Base-by-base conservation (phyloP, 2,113 vertebrate species). In the Aptenodytes patagonicus region DNA sequence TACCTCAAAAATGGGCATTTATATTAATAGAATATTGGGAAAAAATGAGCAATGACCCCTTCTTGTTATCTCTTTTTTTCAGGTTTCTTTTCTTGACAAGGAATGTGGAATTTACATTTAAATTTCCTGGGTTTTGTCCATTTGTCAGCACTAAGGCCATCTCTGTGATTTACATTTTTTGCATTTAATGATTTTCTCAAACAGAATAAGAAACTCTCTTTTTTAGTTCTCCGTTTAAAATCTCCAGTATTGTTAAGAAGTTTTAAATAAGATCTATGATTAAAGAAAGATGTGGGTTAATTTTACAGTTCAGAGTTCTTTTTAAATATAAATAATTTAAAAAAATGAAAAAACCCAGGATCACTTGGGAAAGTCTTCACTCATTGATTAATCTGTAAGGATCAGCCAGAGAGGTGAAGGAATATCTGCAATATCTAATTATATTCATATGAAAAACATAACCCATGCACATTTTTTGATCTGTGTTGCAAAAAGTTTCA, bases 181-280 rank as follows among this genome's bases (percentile, higher is more conserved):
- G 42, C 34, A 46, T 95, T 90, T 70, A 77, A 76, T 93, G 19
- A 42, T 58, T 89, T 97, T 97, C 86, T 97, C 47, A 78, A 87
- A 47, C 34, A 83, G 81, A 83, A 77, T 68, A 93, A 87, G 80
- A 95, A 91, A 90, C 77, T 91, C 51, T 70, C 3, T 61, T 26
- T 38, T 93, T 88, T 62, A 83, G 34, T 65, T 73, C 47, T 96
- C 38, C 55, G 91, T 95, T 93, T 89, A 87, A 96, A 91, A 94
- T 69, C 40, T 95, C 64, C 42, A 32, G 31, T 88, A 93, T 87
- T 81, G 70, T 68, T 82, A 91, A 89, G 75, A 93, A 70, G 19
- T 93, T 96, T 96, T 96, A 87, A 95, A 76, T 89, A 81, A 68
- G 51, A 90, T 55, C n/a, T 64, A 32, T 95, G 95, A 96, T 93